A percentile compares a stretch with the other conserved stretches of the same genome.
Evolutionary conservation across 2,113 vertebrate species (phyloP).

Genomic region (Condylura cristata): DNA sequence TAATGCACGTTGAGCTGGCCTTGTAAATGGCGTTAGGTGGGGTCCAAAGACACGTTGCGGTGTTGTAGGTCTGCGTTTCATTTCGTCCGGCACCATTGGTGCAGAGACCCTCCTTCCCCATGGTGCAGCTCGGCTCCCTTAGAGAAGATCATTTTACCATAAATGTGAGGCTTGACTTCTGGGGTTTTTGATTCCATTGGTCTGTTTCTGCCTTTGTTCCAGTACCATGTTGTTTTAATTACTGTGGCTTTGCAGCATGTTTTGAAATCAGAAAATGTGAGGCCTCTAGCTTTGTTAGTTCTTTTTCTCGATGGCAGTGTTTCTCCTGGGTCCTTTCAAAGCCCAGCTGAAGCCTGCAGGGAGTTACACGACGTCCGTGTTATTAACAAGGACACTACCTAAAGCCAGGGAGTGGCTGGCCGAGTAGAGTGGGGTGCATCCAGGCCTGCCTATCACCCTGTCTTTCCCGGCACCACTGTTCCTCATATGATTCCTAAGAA

Average conservation of each 20-base stretch:
- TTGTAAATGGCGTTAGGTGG: background rate
- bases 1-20: background rate
- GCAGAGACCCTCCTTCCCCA: too few relatives aligned
- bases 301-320: background rate
- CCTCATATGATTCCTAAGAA: background rate
- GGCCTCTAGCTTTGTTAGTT: background rate
- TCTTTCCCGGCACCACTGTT: background rate
- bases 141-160: background rate
- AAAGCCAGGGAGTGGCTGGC: background rate
- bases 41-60: too few relatives aligned
- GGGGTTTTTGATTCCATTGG: background rate
- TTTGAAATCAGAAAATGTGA: background rate
- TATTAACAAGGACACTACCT: background rate
- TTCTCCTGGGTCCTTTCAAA: background rate
- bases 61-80: too few relatives aligned
- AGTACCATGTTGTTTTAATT: background rate
- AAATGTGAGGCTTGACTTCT: background rate
- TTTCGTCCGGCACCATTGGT: background rate
- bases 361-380: fast-evolving
- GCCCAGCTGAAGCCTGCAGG: background rate
- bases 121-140: background rate
- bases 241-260: background rate
- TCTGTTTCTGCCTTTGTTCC: background rate
- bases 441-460: background rate
- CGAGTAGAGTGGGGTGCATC: background rate